Conservation (phyloP, 2,113 vertebrate species). For the Carassius carassius region DNA sequence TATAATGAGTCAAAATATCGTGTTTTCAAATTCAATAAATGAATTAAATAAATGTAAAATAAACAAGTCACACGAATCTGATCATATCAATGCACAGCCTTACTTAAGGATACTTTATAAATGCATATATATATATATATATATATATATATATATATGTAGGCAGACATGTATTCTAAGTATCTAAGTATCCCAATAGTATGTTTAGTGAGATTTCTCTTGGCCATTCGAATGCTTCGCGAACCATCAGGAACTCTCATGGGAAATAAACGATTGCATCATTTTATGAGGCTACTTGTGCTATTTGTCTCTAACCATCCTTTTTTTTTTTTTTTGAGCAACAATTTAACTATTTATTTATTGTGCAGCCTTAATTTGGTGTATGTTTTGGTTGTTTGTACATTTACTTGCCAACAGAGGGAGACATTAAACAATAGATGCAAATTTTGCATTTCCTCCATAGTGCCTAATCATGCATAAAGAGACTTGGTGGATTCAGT, state of each 20-base stretch:
- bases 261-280: background rate
- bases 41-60: too few species aligned
- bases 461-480: background rate
- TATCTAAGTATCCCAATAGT: background rate
- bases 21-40: background rate
- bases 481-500: background rate
- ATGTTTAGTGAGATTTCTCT: background rate
- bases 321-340: background rate
- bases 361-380: too few species aligned
- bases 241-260: background rate
- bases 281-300: background rate
- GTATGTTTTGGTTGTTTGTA: background rate
- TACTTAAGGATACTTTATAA: too few species aligned
- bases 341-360: background rate
- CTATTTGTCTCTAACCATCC: background rate
- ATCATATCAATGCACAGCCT: too few species aligned
- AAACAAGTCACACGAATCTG: too few species aligned
- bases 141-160: too few species aligned
- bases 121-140: too few species aligned
- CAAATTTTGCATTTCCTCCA: background rate
- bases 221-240: too few species aligned
- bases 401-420: slow-evolving; percentile 12
- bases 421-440: background rate
- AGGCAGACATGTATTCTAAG: background rate
- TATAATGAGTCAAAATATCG: background rate